Percentiles rank a stretch among this genome's conserved stretches.
Evolutionary conservation across 1,140 invertebrate genomes (phyloP).

Genomic region (Drosophila quadrilineata): DNA sequence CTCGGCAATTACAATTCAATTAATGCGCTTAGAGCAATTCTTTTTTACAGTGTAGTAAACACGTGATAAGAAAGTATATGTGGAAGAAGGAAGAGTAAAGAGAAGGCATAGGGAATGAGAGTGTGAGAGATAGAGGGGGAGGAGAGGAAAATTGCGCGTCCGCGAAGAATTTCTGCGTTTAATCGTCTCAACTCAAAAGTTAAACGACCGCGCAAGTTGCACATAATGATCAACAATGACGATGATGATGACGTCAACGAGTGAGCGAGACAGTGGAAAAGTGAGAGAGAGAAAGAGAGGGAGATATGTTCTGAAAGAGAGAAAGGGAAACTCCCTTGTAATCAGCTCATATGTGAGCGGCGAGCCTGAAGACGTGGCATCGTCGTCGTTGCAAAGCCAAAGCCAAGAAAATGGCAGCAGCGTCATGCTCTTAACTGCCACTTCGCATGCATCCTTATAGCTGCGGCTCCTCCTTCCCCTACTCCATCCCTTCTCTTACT

Average conservation of each 20-base stretch:
- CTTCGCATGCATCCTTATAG: constrained; percentile 60
- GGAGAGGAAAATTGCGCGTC: no score
- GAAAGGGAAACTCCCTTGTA: constrained; percentile 24
- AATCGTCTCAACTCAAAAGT: constrained; percentile 67
- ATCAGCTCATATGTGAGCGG: constrained; percentile 70
- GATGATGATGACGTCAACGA: constrained; percentile 24
- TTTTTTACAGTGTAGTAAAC: constrained; percentile 69
- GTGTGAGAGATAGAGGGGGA: constrained; percentile 40
- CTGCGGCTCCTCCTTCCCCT: constrained; percentile 10
- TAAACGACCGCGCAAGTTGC: constrained; percentile 76
- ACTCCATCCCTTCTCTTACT: constrained; percentile 5
- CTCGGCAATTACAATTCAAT: constrained; percentile 76
- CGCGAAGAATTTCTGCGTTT: constrained; percentile 71
- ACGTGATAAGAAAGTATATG: constrained; percentile 58
- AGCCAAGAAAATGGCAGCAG: constrained; percentile 49
- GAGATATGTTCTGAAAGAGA: not conserved
- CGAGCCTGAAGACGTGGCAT: constrained; percentile 22
- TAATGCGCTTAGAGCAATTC: constrained; percentile 74
- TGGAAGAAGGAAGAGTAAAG: constrained; percentile 6
- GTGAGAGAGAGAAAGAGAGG: constrained; percentile 3
- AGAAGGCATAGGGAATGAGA: constrained; percentile 7
- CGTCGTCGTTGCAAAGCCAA: constrained; percentile 31
- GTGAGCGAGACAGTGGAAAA: not conserved
- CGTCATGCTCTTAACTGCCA: constrained; percentile 38
- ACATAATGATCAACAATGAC: constrained; percentile 3